These are phyloP conservation scores for Sminthurinus aureus DNA, from an alignment of 2,888 invertebrate genomes.

Conservation along the genomic window DNA sequence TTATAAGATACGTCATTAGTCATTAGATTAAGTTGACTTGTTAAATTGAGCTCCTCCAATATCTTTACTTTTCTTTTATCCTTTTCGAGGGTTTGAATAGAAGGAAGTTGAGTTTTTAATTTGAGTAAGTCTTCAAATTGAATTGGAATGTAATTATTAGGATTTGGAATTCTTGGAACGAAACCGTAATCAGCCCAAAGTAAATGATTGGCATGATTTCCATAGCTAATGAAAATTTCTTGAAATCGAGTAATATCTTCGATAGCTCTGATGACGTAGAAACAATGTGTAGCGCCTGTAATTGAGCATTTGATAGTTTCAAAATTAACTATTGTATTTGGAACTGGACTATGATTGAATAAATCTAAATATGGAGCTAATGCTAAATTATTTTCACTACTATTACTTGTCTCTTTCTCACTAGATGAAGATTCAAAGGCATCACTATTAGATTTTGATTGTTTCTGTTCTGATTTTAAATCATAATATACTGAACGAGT, in stretches of 20 bases:
- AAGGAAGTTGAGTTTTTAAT: not conserved
- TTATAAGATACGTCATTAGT: constrained; percentile 53
- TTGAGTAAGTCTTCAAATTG: constrained; percentile 59
- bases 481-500: constrained; percentile 53
- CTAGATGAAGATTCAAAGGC: too few relatives aligned
- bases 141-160: constrained; percentile 73
- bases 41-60: constrained; percentile 40
- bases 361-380: constrained; percentile 89
- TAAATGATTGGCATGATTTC: constrained; percentile 79
- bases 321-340: constrained; percentile 62
- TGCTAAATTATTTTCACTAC: constrained; percentile 65
- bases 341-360: constrained; percentile 78
- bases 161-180: constrained; percentile 71
- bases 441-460: not conserved
- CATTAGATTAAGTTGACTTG: constrained; percentile 44
- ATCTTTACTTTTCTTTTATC: constrained; percentile 47
- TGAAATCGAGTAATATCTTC: constrained; percentile 69
- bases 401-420: too few relatives aligned
- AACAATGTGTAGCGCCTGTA: not conserved
- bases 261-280: constrained; percentile 68
- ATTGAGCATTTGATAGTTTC: constrained; percentile 61
- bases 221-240: constrained; percentile 90
- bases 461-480: not conserved
- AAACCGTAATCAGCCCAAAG: constrained; percentile 91
- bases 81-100: not conserved